Evolutionary conservation across 2,113 vertebrate genomes (phyloP), one percentile per base, ranked within the genome.

Genomic region (Leptocoma aspasia): DNA sequence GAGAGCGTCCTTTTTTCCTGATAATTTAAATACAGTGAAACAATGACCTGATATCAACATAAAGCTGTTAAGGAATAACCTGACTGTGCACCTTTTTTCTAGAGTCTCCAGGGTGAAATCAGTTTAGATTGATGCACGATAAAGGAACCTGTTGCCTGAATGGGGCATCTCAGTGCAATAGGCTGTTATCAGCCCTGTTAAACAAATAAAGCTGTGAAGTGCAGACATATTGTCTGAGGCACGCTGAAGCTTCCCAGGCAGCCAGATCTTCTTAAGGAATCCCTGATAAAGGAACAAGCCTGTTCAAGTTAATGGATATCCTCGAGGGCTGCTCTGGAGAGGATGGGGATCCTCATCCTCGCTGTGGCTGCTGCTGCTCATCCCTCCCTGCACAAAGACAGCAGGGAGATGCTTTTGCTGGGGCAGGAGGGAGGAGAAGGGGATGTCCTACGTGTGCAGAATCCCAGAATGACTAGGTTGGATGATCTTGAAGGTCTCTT

Each of bases 111-210:
- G 79, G 54, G 90, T 83, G 86, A 85, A 92, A 95, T 96, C 90
- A 56, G 92, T 71, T 94, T 10, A 86, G 96, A 96, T 65, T 93
- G 95, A 94, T 82, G 82, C 41, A 4, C 0, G 90, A 96, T 93
- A 95, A 96, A 86, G 86, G 93, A 83, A 86, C 88, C 91, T 78
- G 86, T 82, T 96, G 94, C 92, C 82, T 86, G 93, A 52, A 8
- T 1, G n/a, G 84, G 71, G 42, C 2, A 1, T 72, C 91, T 61
- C 18, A 15, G 76, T 71, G 96, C 82, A 68, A 71, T 49, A 49
- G 93, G 82, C 95, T 93, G 90, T 89, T 97, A 96, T 96, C 96
- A 90, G 93, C 30, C 68, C 93, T 91, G 93, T 92, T 95, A 93
- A 87, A 92, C 93, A 92, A 95, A 96, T 75, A 92, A 66, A 97